These are phyloP conservation scores for Crotalus tigris DNA, from an alignment of 2,113 vertebrate species.

Conservation along the genomic window DNA sequence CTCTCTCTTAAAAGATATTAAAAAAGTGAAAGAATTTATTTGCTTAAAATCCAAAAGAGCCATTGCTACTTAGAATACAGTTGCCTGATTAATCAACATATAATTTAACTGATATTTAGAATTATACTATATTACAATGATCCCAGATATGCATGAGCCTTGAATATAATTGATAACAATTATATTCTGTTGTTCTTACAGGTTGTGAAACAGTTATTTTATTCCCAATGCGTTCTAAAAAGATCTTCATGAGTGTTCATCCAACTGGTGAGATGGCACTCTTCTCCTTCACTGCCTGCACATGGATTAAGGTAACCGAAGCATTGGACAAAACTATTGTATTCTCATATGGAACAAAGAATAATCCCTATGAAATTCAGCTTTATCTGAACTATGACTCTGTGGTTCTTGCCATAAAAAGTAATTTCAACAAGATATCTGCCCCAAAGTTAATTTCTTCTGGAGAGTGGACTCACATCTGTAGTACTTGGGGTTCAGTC, in stretches of 20 bases:
- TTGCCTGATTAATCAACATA: background rate
- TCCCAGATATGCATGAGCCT: background rate
- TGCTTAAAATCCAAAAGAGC: background rate
- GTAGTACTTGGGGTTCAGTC: constrained; percentile 81
- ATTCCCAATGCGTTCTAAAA: constrained; percentile 91
- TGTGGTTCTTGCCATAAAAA: constrained; percentile 74
- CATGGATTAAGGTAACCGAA: constrained; percentile 86
- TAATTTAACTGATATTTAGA: background rate
- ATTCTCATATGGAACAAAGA: constrained; percentile 87
- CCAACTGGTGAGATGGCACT: constrained; percentile 71
- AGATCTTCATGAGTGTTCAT: constrained; percentile 81
- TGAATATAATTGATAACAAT: background rate
- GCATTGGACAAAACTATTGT: constrained; percentile 84
- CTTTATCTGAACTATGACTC: constrained; percentile 76
- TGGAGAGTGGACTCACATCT: constrained; percentile 84
- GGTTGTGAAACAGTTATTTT: constrained; percentile 88
- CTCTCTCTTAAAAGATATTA: background rate
- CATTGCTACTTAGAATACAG: background rate
- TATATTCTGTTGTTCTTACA: constrained; percentile 50
- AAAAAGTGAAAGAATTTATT: background rate
- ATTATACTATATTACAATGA: background rate
- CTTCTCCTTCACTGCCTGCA: constrained; percentile 80
- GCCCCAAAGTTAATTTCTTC: constrained; percentile 47
- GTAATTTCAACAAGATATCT: constrained; percentile 73
- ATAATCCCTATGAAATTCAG: constrained; percentile 88